phyloP scores from a whole-genome alignment of 2,888 invertebrate species.

The Drosophila histrio region DNA sequence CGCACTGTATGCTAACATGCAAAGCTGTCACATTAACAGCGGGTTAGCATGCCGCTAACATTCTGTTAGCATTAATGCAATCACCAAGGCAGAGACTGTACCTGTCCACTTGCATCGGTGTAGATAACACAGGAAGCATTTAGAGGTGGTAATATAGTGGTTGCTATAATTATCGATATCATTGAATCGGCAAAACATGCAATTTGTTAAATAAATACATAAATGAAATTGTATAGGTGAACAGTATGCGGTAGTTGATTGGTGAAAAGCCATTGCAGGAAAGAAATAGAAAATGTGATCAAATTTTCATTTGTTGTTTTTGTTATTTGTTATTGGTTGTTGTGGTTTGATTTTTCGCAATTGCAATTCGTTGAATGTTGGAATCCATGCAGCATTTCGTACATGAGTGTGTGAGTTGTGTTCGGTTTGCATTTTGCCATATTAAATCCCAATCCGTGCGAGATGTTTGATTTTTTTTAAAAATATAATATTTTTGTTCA shows the following conservation, averaged over 20 bases:
- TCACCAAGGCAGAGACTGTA: slow-evolving; percentile 80
- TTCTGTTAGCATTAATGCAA: slow-evolving; percentile 21
- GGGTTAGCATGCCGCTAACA: slow-evolving; percentile 40
- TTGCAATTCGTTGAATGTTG: slow-evolving; percentile 47
- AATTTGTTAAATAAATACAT: slow-evolving; percentile 28
- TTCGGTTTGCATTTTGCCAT: slow-evolving; percentile 53
- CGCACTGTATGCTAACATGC: slow-evolving; percentile 22
- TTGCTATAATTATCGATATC: slow-evolving; percentile 65
- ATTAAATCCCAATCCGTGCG: slow-evolving; percentile 69
- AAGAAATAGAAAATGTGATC: slow-evolving; percentile 15
- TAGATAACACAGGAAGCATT: slow-evolving; percentile 97
- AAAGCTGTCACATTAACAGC: slow-evolving; percentile 28
- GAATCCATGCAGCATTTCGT: slow-evolving; percentile 61
- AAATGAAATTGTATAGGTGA: slow-evolving; percentile 10
- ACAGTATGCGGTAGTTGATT: slow-evolving; percentile 15
- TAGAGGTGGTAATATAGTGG: slow-evolving; percentile 88
- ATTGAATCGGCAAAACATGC: slow-evolving; percentile 39
- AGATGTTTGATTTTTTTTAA: slow-evolving; percentile 42
- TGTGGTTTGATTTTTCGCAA: slow-evolving; percentile 25
- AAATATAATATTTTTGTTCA: slow-evolving; percentile 53
- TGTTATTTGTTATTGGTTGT: slow-evolving; percentile 34
- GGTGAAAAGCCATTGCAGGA: slow-evolving; percentile 18
- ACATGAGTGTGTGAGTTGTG: slow-evolving; percentile 7
- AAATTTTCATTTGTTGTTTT: slow-evolving; percentile 30
- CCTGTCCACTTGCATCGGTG: slow-evolving; percentile 98